A percentile compares a stretch with the other conserved stretches of the same genome.
phyloP scores from a whole-genome alignment of 2,797 vertebrate species.

The Phoeniculus purpureus region DNA sequence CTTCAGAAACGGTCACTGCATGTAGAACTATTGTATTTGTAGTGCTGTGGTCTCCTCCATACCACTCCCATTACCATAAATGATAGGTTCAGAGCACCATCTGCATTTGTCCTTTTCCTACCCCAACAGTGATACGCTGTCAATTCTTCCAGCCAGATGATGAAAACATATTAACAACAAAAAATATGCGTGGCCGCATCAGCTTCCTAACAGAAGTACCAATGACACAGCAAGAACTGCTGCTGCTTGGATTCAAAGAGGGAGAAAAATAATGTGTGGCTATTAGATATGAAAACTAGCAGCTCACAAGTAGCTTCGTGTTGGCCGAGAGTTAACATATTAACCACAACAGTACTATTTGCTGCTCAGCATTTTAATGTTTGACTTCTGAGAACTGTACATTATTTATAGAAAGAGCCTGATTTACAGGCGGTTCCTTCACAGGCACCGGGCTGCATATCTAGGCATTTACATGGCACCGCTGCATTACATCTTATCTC shows the following conservation, averaged over 20 bases:
- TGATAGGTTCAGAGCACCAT: accelerated
- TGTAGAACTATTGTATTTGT: accelerated
- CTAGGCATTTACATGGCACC: background rate
- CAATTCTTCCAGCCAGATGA: background rate
- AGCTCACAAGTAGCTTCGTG: background rate
- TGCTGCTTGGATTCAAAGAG: background rate
- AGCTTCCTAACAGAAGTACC: background rate
- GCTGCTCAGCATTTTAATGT: background rate
- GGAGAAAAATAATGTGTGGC: background rate
- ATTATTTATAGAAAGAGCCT: slow-evolving; percentile 2
- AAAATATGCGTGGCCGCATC: accelerated
- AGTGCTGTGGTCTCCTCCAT: background rate
- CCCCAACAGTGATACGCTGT: accelerated
- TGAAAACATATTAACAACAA: background rate
- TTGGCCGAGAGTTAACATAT: background rate
- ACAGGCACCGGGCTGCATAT: background rate
- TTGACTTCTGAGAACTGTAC: background rate
- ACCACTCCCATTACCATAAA: background rate
- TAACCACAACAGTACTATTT: background rate
- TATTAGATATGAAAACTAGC: background rate
- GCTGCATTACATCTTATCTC: background rate
- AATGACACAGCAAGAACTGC: background rate
- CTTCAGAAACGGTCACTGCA: background rate
- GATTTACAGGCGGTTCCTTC: background rate
- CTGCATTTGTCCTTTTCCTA: background rate